phyloP scores from a whole-genome alignment of 2,888 invertebrate genomes.

The Chymomyza amoena region DNA sequence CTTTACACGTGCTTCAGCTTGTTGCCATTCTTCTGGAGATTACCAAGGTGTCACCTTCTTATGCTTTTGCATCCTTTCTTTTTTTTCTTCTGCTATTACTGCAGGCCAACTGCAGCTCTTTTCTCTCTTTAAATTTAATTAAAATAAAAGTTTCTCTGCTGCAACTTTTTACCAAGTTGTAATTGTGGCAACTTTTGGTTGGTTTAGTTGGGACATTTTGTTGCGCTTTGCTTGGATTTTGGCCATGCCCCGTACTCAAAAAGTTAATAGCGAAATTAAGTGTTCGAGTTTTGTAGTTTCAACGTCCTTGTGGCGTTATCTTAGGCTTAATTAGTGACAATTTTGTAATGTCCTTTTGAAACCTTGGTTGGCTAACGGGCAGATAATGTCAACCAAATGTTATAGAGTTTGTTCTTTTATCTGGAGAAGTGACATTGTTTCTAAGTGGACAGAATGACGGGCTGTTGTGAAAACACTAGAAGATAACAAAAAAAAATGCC shows the following conservation, averaged over 20 bases:
- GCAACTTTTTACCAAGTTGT: slow-evolving; percentile 60
- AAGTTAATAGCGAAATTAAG: slow-evolving; percentile 66
- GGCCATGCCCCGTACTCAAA: slow-evolving; percentile 18
- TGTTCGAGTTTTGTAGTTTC: slow-evolving; percentile 37
- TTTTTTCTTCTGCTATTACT: neutral
- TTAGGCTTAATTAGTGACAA: neutral
- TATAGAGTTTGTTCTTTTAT: neutral
- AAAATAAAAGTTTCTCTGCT: slow-evolving; percentile 58
- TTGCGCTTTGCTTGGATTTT: slow-evolving; percentile 17
- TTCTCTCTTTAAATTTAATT: slow-evolving; percentile 70
- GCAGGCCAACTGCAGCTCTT: slow-evolving; percentile 52
- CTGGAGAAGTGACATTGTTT: neutral
- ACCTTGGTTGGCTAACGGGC: slow-evolving; percentile 11
- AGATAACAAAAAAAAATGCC: no score
- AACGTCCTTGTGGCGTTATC: neutral
- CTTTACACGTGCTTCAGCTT: neutral
- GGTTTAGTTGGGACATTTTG: slow-evolving; percentile 30
- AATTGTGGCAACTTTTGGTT: slow-evolving; percentile 66
- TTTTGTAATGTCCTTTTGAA: slow-evolving; percentile 9
- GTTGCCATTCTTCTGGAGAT: neutral
- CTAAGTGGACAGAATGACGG: neutral
- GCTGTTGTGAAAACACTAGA: no score
- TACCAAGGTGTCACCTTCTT: slow-evolving; percentile 23
- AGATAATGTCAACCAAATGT: neutral
- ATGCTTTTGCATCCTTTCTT: neutral